Conservation (phyloP, 2,113 vertebrate genomes). For the Ciconia maguari region DNA sequence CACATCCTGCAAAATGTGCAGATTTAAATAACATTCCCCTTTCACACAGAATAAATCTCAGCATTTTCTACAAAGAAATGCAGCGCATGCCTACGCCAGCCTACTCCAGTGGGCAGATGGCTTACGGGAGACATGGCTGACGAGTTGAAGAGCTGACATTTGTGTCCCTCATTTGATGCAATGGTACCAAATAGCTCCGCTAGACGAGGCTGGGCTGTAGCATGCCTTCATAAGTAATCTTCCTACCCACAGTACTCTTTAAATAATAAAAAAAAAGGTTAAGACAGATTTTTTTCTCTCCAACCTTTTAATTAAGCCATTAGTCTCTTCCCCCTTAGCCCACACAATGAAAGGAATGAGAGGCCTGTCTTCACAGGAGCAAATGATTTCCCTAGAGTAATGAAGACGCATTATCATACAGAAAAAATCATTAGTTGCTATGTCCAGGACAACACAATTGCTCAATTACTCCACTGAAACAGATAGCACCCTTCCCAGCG, state of each 20-base stretch:
- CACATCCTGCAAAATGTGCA: background rate
- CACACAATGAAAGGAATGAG: constrained; percentile 8
- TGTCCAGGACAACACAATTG: constrained; percentile 18
- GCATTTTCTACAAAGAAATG: rapidly evolving
- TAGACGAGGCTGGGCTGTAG: background rate
- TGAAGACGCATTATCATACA: constrained; percentile 59
- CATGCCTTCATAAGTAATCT: background rate
- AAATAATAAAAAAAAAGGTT: background rate
- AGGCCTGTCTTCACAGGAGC: constrained; percentile 42
- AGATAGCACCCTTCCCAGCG: background rate
- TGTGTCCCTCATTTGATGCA: background rate
- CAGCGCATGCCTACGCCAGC: background rate
- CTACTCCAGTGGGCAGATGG: background rate
- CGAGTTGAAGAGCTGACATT: background rate
- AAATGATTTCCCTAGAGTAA: constrained; percentile 61
- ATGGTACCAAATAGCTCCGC: background rate
- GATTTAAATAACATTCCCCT: constrained; percentile 18
- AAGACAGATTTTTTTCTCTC: constrained; percentile 18
- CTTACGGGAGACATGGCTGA: background rate
- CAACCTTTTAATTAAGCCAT: constrained; percentile 56
- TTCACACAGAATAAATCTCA: background rate
- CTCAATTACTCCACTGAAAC: constrained; percentile 15
- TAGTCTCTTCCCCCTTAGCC: constrained; percentile 56
- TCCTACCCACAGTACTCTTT: background rate
- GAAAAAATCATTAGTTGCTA: constrained; percentile 43